Evolutionary conservation across 2,888 invertebrate species (phyloP), one percentile per base, ranked within the genome.

Genomic region (Pristionchus mayeri): DNA sequence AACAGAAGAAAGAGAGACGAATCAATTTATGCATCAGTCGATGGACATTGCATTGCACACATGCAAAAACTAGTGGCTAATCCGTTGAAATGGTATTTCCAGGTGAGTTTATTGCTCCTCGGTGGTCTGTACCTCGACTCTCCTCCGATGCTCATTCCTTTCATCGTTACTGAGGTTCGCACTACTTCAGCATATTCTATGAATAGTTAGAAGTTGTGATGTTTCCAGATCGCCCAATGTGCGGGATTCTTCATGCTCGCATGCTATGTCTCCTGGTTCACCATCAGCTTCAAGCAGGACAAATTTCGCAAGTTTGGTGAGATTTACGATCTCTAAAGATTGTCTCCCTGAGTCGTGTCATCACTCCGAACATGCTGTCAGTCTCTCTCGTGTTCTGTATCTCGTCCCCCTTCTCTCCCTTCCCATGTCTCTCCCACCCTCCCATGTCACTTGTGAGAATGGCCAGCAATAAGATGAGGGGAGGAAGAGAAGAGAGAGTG

Each of bases 241-340:
- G 89, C 86, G 2, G 86, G 86, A 30, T 89, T 89, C 82, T 89
- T 89, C 85, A 86, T 88, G 40, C 85, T 89, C 3, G 88, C 89
- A 37, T 88, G 86, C 48, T 89, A 89, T 63, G 87, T 87, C 60
- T 80, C 87, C 13, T 89, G 88, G 84, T 89, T 87, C 82, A 89
- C 88, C 3, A 85, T 89, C 71, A 85, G 79, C 21, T 34, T 30
- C 52, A 27, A 50, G 0, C 67, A 52, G 81, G 87, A 87, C 57
- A 89, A 89, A 87, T 89, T 89, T 63, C 88, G 89, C 87, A n/a
- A 67, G 81, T 82, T 85, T 54, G 76, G 76, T 78, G 30, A 16
- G 44, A 24, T 63, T 16, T n/a, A 40, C n/a, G 30, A 37, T 37
- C 18, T 34, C 40, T 44, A 2, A n/a, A n/a, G n/a, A n/a, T n/a